These are phyloP conservation scores for Amblyteles armatorius DNA, from an alignment of 2,888 invertebrate species.

Conservation along the genomic window DNA sequence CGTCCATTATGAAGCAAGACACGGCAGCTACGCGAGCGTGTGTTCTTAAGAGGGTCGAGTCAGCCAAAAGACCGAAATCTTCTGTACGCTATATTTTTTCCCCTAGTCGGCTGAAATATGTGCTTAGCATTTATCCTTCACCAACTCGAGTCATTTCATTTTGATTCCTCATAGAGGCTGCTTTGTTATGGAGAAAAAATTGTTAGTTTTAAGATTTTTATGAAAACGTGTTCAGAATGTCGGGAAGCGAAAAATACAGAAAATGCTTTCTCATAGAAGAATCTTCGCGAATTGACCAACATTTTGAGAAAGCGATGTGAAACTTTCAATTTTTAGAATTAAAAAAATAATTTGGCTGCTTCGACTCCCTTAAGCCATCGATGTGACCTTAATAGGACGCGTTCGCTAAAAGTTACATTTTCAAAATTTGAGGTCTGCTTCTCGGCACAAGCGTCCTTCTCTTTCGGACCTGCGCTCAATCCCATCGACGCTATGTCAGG, in stretches of 20 bases:
- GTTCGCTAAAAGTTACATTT: conserved; percentile 69
- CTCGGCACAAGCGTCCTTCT: conserved; percentile 64
- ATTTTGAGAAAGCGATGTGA: too few relatives aligned
- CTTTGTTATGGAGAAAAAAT: too few relatives aligned
- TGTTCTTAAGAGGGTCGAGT: background rate
- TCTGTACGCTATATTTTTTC: background rate
- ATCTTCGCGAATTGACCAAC: too few relatives aligned
- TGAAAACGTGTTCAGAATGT: too few relatives aligned
- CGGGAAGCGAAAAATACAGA: too few relatives aligned
- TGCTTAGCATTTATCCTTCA: background rate
- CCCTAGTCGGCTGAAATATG: background rate
- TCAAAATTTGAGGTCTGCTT: conserved; percentile 63
- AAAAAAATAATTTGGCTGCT: background rate
- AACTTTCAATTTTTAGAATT: background rate
- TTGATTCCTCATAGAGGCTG: too few relatives aligned
- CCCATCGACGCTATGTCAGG: conserved; percentile 93
- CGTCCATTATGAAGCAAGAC: conserved; percentile 40
- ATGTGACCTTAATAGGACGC: background rate
- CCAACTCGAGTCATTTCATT: too few relatives aligned
- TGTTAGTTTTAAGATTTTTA: conserved; percentile 9
- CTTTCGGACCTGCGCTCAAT: conserved; percentile 85
- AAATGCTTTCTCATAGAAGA: too few relatives aligned
- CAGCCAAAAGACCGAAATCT: background rate
- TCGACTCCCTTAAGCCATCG: background rate
- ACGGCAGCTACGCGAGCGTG: background rate